These are phyloP conservation scores for Eulithis prunata DNA, from an alignment of 2,888 invertebrate species.

Conservation along the genomic window DNA sequence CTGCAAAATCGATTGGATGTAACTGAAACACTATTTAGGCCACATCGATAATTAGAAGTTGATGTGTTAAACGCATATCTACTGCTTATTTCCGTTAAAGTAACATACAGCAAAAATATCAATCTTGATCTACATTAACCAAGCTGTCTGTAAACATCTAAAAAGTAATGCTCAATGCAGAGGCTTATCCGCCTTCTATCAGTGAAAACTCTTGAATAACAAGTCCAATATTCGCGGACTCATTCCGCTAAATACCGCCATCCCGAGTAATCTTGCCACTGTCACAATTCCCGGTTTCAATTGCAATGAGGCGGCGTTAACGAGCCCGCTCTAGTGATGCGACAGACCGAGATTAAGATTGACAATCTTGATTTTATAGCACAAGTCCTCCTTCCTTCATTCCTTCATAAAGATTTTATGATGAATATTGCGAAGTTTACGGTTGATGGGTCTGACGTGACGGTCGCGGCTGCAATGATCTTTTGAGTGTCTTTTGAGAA, in stretches of 20 bases:
- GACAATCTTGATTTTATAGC: conserved; percentile 39
- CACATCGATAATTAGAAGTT: neutral
- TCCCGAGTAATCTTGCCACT: conserved; percentile 47
- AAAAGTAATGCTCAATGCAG: conserved; percentile 17
- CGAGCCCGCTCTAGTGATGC: conserved; percentile 45
- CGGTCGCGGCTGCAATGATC: conserved; percentile 35
- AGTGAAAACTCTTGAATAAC: conserved; percentile 22
- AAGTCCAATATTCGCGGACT: conserved; percentile 43
- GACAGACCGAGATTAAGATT: conserved; percentile 36
- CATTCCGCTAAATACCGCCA: conserved; percentile 42
- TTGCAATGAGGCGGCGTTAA: conserved; percentile 49
- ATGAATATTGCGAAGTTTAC: conserved; percentile 35
- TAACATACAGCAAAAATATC: neutral
- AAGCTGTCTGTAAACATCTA: conserved; percentile 12
- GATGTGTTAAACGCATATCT: neutral
- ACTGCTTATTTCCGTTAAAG: neutral
- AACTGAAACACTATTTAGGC: no score
- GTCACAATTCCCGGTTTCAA: conserved; percentile 49
- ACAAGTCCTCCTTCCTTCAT: conserved; percentile 30
- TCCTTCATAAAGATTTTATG: conserved; percentile 42
- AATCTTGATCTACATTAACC: conserved; percentile 3
- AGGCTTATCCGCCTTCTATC: conserved; percentile 18
- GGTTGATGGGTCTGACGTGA: conserved; percentile 30
- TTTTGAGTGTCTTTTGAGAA: conserved; percentile 29
- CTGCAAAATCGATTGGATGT: no score